Evolutionary conservation across 1,140 invertebrate species (phyloP).

Genomic region (Mesaphorura yosii): DNA sequence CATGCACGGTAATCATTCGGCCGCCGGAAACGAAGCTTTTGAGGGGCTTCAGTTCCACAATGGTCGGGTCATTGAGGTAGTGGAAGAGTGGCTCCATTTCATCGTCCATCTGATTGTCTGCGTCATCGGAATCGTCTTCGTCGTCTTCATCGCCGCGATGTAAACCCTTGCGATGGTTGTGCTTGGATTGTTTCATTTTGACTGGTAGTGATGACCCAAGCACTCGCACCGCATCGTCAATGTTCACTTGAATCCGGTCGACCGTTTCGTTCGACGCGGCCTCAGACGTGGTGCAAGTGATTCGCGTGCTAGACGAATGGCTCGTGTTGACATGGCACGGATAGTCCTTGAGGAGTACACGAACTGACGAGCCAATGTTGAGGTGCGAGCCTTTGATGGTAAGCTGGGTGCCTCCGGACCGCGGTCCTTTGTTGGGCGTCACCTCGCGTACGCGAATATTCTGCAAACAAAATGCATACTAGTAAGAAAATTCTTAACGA

Average conservation of each 20-base stretch:
- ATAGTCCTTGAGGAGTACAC: constrained; percentile 75
- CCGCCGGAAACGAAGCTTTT: constrained; percentile 83
- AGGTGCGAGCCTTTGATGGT: constrained; percentile 81
- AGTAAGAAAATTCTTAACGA: constrained; percentile 1
- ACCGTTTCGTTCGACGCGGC: constrained; percentile 43
- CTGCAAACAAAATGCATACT: constrained; percentile 35
- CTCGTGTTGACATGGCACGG: constrained; percentile 74
- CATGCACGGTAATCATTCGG: constrained; percentile 81
- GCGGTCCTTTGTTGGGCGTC: constrained; percentile 73
- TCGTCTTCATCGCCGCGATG: too few species aligned
- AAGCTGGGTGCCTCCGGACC: constrained; percentile 84
- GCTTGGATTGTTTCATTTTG: too few species aligned
- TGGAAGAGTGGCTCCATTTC: constrained; percentile 56
- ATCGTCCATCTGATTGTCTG: constrained; percentile 33
- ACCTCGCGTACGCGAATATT: constrained; percentile 67
- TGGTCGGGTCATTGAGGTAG: constrained; percentile 84
- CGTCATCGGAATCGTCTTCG: too few species aligned
- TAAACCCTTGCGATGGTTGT: too few species aligned
- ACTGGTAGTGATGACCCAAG: too few species aligned
- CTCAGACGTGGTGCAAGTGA: constrained; percentile 75
- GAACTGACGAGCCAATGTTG: constrained; percentile 82
- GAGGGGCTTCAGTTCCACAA: constrained; percentile 80
- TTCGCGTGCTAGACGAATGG: constrained; percentile 72
- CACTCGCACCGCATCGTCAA: constrained; percentile 70
- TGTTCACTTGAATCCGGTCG: constrained; percentile 55